phyloP scores from a whole-genome alignment of 2,797 vertebrate genomes.

The Loris lydekkerianus region DNA sequence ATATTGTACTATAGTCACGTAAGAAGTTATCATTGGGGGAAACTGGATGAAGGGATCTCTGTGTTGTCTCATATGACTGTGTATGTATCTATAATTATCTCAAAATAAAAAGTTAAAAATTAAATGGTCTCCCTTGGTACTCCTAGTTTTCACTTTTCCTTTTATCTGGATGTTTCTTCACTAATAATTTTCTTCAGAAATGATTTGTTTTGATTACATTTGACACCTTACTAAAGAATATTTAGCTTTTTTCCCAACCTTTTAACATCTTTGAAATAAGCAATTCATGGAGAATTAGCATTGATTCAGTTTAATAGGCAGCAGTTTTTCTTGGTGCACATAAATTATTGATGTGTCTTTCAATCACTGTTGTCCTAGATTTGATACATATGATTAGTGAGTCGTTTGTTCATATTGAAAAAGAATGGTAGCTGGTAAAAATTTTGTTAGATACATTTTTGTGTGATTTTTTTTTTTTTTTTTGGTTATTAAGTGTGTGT shows the following conservation, averaged over 20 bases:
- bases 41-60: not conserved
- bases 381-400: constrained; percentile 2
- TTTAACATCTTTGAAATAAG: constrained; percentile 36
- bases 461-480: not conserved
- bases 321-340: constrained; percentile 32
- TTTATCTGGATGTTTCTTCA: constrained; percentile 51
- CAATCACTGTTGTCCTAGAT: not conserved
- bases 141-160: constrained; percentile 35
- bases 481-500: not conserved
- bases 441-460: not conserved
- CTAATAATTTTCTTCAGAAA: constrained; percentile 61
- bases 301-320: not conserved
- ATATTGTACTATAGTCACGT: not conserved
- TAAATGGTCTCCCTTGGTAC: not conserved
- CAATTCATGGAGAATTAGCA: not conserved
- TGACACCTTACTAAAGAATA: constrained; percentile 14
- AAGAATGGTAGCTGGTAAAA: constrained; percentile 17
- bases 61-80: not conserved
- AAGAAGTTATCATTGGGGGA: not conserved
- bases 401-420: constrained; percentile 1
- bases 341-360: constrained; percentile 6
- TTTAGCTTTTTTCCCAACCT: constrained; percentile 15
- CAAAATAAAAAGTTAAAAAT: not conserved
- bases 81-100: not conserved
- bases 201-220: constrained; percentile 52